A percentile compares a stretch with the other conserved stretches of the same genome.
Conservation (phyloP, 2,888 invertebrate genomes). For the Phyllotreta cruciferae region DNA sequence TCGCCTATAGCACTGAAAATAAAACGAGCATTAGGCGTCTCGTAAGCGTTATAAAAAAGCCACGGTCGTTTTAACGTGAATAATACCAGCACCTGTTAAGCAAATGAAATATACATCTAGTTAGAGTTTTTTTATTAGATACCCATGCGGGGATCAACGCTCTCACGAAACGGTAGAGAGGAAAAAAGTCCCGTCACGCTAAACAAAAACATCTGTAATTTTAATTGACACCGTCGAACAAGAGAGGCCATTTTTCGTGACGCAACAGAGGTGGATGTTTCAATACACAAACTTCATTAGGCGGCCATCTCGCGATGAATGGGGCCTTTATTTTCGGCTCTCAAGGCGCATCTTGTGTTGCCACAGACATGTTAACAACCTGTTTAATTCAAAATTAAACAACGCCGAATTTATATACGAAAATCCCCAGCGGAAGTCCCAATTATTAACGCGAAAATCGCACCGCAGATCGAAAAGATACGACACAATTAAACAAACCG, state of each 20-base stretch:
- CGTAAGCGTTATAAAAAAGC: conserved; percentile 12
- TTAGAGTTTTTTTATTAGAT: conserved; percentile 18
- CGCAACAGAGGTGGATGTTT: conserved; percentile 42
- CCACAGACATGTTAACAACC: conserved; percentile 51
- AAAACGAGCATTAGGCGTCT: conserved; percentile 10
- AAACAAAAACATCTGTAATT: conserved; percentile 35
- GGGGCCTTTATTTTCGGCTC: conserved; percentile 45
- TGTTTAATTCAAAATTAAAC: conserved; percentile 52
- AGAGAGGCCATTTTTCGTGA: conserved; percentile 37
- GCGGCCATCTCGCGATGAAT: conserved; percentile 43
- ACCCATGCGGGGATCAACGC: conserved; percentile 20
- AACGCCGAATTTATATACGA: conserved; percentile 23
- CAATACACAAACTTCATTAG: conserved; percentile 49
- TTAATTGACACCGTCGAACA: conserved; percentile 39
- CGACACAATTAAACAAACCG: no score
- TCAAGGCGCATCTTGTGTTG: conserved; percentile 46
- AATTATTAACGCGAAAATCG: no score
- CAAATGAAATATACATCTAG: conserved; percentile 24
- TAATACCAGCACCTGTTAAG: conserved; percentile 27
- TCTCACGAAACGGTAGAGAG: conserved; percentile 10
- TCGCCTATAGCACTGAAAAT: conserved; percentile 4
- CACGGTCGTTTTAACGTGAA: conserved; percentile 25
- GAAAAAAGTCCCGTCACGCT: conserved; percentile 15
- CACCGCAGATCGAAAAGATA: no score
- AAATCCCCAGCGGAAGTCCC: no score